Evolutionary conservation across 2,797 vertebrate genomes (phyloP).

Genomic region (Phataginus tetradactyla): DNA sequence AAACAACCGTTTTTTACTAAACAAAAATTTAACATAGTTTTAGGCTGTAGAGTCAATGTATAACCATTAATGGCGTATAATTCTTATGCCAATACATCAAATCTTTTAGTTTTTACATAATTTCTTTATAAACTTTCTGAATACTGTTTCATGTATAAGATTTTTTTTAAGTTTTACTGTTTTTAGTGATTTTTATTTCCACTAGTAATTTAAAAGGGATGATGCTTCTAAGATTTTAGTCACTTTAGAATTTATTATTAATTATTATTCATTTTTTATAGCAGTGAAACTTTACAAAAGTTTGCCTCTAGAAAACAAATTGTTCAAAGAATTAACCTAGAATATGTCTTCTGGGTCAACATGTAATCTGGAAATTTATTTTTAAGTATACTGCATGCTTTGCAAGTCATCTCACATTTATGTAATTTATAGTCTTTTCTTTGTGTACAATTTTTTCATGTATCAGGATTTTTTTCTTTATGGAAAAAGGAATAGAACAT

Average conservation of each 20-base stretch:
- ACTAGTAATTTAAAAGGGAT: background rate
- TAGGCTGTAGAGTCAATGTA: background rate
- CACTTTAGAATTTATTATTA: background rate
- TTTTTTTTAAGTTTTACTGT: background rate
- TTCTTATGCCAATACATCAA: background rate
- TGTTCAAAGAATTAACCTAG: background rate
- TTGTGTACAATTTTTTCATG: background rate
- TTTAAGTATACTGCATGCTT: background rate
- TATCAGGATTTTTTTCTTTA: background rate
- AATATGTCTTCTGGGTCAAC: background rate
- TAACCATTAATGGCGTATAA: background rate
- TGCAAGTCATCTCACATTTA: background rate
- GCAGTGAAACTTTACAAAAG: background rate
- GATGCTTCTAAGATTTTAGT: background rate
- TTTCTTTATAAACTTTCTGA: background rate
- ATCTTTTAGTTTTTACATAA: background rate
- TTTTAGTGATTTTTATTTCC: background rate
- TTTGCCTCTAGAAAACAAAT: background rate
- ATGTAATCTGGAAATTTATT: background rate
- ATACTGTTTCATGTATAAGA: background rate
- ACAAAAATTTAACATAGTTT: background rate
- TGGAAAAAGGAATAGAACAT: background rate
- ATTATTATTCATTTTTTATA: background rate
- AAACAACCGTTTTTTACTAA: background rate
- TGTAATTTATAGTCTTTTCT: background rate